These are phyloP conservation scores for Chloromyia formosa DNA, from an alignment of 2,888 invertebrate genomes.

Conservation along the genomic window DNA sequence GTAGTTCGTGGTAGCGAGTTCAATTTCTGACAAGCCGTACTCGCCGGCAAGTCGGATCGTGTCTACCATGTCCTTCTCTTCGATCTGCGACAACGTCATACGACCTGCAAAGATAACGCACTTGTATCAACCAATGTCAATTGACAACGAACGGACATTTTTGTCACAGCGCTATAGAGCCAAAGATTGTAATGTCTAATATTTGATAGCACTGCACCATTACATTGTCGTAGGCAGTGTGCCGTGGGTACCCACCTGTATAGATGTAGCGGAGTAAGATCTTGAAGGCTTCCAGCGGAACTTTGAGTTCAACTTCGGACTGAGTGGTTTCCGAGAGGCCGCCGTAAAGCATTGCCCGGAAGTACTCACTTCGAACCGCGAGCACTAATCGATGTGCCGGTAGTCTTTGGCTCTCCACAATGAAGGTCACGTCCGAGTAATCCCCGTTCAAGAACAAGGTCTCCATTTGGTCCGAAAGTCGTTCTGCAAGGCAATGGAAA, in stretches of 20 bases:
- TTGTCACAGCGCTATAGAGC: constrained; percentile 15
- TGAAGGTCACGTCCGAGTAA: constrained; percentile 88
- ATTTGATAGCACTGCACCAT: neutral
- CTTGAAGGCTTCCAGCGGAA: constrained; percentile 85
- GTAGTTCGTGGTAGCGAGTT: constrained; percentile 92
- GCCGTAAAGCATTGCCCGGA: constrained; percentile 83
- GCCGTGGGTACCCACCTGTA: constrained; percentile 71
- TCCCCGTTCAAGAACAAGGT: constrained; percentile 85
- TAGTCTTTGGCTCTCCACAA: constrained; percentile 77
- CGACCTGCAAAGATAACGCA: constrained; percentile 65
- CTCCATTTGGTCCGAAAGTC: constrained; percentile 86
- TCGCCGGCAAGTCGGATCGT: constrained; percentile 90
- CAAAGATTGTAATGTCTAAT: too few relatives aligned
- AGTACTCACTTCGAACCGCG: constrained; percentile 95
- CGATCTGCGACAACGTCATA: constrained; percentile 72
- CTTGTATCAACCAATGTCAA: neutral
- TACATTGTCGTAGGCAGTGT: neutral
- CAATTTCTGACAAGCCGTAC: constrained; percentile 93
- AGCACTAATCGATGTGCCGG: constrained; percentile 75
- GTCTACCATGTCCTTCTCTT: constrained; percentile 76
- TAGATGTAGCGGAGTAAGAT: constrained; percentile 95
- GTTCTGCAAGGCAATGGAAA: constrained; percentile 64
- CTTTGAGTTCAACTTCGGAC: constrained; percentile 84
- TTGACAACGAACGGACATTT: neutral
- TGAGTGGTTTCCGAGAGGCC: constrained; percentile 79